Evolutionary conservation across 1,140 invertebrate genomes (phyloP).

Genomic region (Platorchestia sp.): DNA sequence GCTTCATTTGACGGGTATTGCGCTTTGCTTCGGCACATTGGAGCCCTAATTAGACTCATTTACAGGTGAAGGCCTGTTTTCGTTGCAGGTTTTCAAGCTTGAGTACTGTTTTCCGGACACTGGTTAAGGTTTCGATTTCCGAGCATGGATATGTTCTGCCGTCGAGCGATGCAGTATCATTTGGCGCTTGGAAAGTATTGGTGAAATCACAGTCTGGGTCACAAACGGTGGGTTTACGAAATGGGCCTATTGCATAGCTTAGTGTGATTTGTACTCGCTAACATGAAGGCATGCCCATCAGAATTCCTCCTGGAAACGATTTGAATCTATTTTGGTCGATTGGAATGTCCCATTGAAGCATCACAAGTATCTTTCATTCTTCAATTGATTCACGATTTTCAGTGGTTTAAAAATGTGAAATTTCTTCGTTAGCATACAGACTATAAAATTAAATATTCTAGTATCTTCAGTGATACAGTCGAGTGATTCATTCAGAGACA

Average conservation of each 20-base stretch:
- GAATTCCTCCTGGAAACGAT: background rate
- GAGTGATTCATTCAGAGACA: too few relatives aligned
- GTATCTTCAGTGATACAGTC: too few relatives aligned
- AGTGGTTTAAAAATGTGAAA: too few relatives aligned
- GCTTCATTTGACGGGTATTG: conserved; percentile 48
- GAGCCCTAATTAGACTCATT: conserved; percentile 6
- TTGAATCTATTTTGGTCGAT: too few relatives aligned
- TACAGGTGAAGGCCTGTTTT: background rate
- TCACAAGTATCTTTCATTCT: too few relatives aligned
- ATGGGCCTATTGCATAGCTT: background rate
- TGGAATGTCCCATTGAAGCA: too few relatives aligned
- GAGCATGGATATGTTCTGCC: background rate
- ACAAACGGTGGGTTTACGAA: background rate
- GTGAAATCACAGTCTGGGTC: background rate
- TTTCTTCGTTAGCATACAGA: too few relatives aligned
- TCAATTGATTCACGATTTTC: too few relatives aligned
- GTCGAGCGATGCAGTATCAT: background rate
- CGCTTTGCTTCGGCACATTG: conserved; percentile 8
- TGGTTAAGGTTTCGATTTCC: background rate
- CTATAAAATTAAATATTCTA: too few relatives aligned
- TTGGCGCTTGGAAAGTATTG: background rate
- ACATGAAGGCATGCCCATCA: background rate
- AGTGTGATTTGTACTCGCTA: background rate
- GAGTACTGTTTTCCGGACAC: background rate
- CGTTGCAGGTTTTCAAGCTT: background rate